phyloP scores from a whole-genome alignment of 1,140 invertebrate genomes.

The Dendrolimus punctatus region DNA sequence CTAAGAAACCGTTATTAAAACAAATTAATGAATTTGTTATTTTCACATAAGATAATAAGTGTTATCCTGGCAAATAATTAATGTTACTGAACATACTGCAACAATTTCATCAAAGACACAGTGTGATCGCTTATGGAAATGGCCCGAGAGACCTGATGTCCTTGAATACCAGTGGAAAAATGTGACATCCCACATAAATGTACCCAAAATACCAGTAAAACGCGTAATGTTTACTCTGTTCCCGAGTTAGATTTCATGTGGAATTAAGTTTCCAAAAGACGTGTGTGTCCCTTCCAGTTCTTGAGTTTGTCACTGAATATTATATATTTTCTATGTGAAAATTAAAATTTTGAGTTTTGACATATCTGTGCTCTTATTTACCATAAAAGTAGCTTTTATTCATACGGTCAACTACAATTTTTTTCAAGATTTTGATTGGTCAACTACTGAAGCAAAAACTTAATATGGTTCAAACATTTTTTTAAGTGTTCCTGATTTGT shows the following conservation, averaged over 20 bases:
- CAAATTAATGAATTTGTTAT: too few species aligned
- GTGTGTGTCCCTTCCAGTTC: constrained; percentile 2
- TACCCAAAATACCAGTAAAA: constrained; percentile 10
- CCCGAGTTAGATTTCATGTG: constrained; percentile 7
- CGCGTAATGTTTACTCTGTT: constrained; percentile 11
- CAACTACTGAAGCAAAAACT: constrained; percentile 4
- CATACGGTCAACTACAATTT: constrained; percentile 3
- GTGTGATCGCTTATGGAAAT: too few species aligned
- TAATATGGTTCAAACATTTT: not conserved
- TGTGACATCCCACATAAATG: constrained; percentile 1
- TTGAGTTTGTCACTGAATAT: constrained; percentile 6
- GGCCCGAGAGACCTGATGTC: too few species aligned
- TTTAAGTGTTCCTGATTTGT: constrained; percentile 1
- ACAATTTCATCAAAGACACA: too few species aligned
- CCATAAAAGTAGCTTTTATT: constrained; percentile 1
- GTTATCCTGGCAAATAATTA: too few species aligned
- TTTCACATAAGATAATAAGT: too few species aligned
- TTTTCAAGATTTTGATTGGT: constrained; percentile 1
- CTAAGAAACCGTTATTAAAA: too few species aligned
- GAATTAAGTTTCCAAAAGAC: constrained; percentile 6
- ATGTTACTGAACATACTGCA: too few species aligned
- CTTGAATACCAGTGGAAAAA: too few species aligned
- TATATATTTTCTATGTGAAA: not conserved
- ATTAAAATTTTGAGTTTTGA: constrained; percentile 1
- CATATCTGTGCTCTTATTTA: constrained; percentile 2